Evolutionary conservation across 2,113 vertebrate genomes (phyloP).

Genomic region (Protobothrops mucrosquamatus): DNA sequence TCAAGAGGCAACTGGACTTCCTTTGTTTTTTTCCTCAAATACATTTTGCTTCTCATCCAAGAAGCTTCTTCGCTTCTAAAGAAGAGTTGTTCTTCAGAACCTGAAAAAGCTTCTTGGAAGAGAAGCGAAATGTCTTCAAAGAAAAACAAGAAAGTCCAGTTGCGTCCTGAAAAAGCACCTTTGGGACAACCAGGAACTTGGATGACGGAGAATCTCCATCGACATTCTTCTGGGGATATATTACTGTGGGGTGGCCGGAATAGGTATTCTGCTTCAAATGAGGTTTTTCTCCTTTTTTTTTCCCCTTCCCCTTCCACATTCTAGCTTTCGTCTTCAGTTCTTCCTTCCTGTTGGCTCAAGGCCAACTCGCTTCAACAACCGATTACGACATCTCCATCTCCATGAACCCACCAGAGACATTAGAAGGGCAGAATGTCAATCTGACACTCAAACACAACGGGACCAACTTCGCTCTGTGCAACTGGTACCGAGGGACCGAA

Average conservation of each 20-base stretch:
- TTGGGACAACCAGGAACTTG: too few relatives aligned
- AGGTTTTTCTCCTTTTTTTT: not conserved
- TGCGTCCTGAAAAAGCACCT: too few relatives aligned
- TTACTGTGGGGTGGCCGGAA: not conserved
- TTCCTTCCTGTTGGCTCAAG: not conserved
- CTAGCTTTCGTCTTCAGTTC: not conserved
- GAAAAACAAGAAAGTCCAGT: too few relatives aligned
- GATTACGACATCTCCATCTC: fast-evolving
- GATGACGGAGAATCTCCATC: too few relatives aligned
- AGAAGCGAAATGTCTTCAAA: too few relatives aligned
- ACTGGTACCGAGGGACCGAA: not conserved
- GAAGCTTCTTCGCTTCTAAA: too few relatives aligned
- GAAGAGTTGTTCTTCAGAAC: too few relatives aligned
- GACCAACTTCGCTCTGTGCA: fast-evolving
- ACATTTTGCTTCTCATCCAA: too few relatives aligned
- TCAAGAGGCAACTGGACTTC: not conserved
- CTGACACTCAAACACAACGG: fast-evolving
- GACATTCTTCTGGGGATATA: not conserved
- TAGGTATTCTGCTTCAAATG: not conserved
- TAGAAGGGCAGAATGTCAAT: not conserved
- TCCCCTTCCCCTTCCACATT: not conserved
- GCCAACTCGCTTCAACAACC: not conserved
- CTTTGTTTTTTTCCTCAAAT: too few relatives aligned
- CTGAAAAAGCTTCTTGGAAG: too few relatives aligned
- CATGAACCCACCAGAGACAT: fast-evolving